A percentile compares a stretch with the other conserved stretches of the same genome.
Conservation (phyloP, 2,113 vertebrate genomes). For the Dipodomys stephensi region DNA sequence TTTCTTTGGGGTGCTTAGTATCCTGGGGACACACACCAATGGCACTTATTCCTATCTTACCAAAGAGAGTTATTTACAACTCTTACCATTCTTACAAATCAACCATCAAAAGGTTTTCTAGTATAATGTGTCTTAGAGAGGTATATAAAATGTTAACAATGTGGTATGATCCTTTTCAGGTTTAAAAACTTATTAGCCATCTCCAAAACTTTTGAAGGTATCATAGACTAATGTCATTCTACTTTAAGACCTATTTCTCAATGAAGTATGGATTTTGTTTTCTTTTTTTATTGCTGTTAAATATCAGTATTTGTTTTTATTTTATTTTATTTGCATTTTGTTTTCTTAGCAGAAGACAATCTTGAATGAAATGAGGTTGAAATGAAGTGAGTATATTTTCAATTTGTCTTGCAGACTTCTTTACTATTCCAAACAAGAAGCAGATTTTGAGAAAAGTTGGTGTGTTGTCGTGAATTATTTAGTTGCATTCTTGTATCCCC, state of each 20-base stretch:
- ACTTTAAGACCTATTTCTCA: not conserved
- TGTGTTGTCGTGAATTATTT: constrained; percentile 78
- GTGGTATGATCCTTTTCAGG: not conserved
- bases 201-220: rapidly evolving
- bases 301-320: no score
- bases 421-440: constrained; percentile 77
- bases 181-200: not conserved
- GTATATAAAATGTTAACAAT: not conserved
- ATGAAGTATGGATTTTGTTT: not conserved
- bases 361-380: not conserved
- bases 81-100: not conserved
- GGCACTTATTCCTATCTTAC: not conserved
- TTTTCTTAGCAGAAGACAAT: not conserved
- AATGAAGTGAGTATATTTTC: not conserved
- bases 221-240: not conserved
- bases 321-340: no score
- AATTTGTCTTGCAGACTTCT: not conserved
- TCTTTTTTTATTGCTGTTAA: no score
- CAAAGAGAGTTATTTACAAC: not conserved
- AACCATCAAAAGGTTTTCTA: not conserved
- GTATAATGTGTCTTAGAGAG: not conserved
- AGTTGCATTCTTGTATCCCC: no score
- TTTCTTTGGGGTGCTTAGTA: not conserved
- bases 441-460: constrained; percentile 81
- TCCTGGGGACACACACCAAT: not conserved